Conservation (phyloP, 2,797 vertebrate species). For the Fratercula arctica region DNA sequence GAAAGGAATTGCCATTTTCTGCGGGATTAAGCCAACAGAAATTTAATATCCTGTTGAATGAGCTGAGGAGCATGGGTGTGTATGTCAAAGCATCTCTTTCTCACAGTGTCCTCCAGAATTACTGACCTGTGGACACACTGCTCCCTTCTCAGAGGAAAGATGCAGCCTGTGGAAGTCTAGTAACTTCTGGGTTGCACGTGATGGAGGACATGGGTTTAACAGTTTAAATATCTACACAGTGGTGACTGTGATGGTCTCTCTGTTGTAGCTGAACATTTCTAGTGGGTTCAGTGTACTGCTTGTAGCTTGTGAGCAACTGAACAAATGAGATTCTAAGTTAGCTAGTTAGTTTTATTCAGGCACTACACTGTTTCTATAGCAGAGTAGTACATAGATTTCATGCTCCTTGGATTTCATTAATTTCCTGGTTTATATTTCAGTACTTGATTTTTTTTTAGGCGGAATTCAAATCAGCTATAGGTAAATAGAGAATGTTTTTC, state of each 20-base stretch:
- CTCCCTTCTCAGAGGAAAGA: neutral
- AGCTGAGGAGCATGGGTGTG: neutral
- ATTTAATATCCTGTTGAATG: accelerated
- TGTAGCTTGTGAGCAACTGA: neutral
- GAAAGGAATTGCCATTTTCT: neutral
- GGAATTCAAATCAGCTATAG: neutral
- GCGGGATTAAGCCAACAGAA: neutral
- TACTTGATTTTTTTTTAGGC: neutral
- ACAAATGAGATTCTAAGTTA: neutral
- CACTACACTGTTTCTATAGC: neutral
- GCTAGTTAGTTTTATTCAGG: neutral
- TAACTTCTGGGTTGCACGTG: neutral
- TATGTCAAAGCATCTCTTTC: neutral
- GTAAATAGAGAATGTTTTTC: neutral
- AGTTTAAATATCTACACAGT: neutral
- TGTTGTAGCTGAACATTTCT: neutral
- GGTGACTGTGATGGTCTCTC: neutral
- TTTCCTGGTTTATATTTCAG: neutral
- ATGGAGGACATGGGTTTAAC: neutral
- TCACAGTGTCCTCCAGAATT: neutral
- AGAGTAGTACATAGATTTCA: neutral
- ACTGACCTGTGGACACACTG: accelerated
- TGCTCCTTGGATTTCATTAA: neutral
- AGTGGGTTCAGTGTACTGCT: neutral
- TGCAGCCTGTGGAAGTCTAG: neutral